phyloP scores from a whole-genome alignment of 2,888 invertebrate species.

The Euplagia quadripunctaria region DNA sequence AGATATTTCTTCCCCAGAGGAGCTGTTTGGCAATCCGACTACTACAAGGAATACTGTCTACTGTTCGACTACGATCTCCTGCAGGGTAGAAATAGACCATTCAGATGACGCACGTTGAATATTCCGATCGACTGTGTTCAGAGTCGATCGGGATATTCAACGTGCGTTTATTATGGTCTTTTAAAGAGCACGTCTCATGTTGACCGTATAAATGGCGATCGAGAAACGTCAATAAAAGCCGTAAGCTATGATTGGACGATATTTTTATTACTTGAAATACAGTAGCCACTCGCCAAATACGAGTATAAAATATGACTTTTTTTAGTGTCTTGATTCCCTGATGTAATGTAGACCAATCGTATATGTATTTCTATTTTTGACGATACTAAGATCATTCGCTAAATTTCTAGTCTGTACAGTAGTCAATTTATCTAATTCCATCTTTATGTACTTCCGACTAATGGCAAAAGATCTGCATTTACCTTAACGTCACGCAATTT shows the following conservation, averaged over 20 bases:
- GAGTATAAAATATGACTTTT: not conserved
- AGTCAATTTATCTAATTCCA: not conserved
- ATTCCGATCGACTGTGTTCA: too few relatives aligned
- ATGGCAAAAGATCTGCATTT: slow-evolving; percentile 10
- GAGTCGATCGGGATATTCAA: not conserved
- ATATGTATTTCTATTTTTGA: not conserved
- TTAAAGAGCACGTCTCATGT: not conserved
- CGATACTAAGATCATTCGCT: not conserved
- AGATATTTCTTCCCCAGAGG: not conserved
- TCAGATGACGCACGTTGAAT: too few relatives aligned
- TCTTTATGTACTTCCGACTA: slow-evolving; percentile 1
- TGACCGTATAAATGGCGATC: not conserved
- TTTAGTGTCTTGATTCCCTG: not conserved
- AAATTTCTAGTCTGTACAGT: not conserved
- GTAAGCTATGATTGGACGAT: not conserved
- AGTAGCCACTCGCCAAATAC: not conserved
- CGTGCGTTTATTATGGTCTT: not conserved
- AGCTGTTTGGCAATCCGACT: too few relatives aligned
- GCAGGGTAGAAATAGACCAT: not conserved
- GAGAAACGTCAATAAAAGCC: not conserved
- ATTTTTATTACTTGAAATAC: not conserved
- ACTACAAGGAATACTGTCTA: too few relatives aligned
- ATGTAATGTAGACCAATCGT: not conserved
- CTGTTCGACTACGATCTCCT: too few relatives aligned
- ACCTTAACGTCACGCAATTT: slow-evolving; percentile 9